Evolutionary conservation across 2,888 invertebrate genomes (phyloP).

Genomic region (Napeogenes inachia): DNA sequence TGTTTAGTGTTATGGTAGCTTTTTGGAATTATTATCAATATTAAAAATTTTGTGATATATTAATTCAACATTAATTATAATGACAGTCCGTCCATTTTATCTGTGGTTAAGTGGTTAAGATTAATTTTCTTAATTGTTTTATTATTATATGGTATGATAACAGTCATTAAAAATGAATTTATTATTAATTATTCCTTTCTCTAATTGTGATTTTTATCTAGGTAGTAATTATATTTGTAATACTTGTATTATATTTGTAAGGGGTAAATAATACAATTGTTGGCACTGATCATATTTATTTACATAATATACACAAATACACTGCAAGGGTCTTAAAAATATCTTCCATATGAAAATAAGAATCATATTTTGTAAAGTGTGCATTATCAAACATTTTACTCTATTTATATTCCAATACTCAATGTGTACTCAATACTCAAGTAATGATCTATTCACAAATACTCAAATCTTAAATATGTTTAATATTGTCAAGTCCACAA

Average conservation of each 20-base stretch:
- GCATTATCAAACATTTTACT: too few relatives aligned
- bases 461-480: too few relatives aligned
- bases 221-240: background rate
- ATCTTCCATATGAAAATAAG: background rate
- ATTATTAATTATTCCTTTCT: background rate
- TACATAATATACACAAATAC: background rate
- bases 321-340: background rate
- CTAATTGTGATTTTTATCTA: conserved; percentile 4
- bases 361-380: background rate
- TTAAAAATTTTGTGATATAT: conserved; percentile 6
- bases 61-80: background rate
- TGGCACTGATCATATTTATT: conserved; percentile 6
- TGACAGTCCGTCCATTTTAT: conserved; percentile 3
- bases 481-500: too few relatives aligned
- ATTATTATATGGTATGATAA: background rate
- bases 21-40: conserved; percentile 34
- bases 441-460: too few relatives aligned
- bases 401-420: too few relatives aligned
- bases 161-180: conserved; percentile 3
- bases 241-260: background rate
- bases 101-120: too few relatives aligned
- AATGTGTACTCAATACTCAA: too few relatives aligned
- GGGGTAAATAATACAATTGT: background rate
- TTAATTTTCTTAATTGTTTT: too few relatives aligned
- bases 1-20: conserved; percentile 39